Conservation (phyloP, 2,888 invertebrate species). For the Ctenicera cuprea region DNA sequence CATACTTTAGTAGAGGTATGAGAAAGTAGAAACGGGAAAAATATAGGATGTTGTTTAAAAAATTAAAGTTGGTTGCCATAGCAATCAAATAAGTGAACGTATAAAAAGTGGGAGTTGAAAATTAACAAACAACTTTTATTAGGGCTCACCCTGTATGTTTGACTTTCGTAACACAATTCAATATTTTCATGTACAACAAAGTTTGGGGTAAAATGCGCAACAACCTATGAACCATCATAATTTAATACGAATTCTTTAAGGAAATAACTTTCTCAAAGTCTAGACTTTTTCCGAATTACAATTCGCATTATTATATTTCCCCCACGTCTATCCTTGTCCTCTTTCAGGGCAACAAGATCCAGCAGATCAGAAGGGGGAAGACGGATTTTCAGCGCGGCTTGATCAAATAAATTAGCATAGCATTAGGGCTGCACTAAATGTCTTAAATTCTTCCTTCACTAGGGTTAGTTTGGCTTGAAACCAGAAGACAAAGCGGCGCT, state of each 20-base stretch:
- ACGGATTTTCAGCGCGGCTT: slow-evolving; percentile 15
- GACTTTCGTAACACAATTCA: neutral
- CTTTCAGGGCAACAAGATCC: neutral
- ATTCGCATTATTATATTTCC: slow-evolving; percentile 15
- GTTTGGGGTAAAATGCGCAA: neutral
- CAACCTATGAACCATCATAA: slow-evolving; percentile 18
- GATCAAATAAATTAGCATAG: slow-evolving; percentile 38
- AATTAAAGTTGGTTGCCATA: too few relatives aligned
- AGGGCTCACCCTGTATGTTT: too few relatives aligned
- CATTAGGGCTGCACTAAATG: slow-evolving; percentile 14
- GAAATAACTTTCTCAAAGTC: slow-evolving; percentile 29
- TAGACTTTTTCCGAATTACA: slow-evolving; percentile 10
- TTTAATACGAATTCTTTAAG: slow-evolving; percentile 16
- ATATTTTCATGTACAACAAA: neutral
- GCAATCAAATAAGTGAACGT: too few relatives aligned
- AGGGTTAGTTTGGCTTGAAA: slow-evolving; percentile 57
- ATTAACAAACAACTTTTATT: too few relatives aligned
- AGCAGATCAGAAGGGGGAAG: slow-evolving; percentile 12
- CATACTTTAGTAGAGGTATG: too few relatives aligned
- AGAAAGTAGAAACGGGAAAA: too few relatives aligned
- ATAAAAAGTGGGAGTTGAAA: too few relatives aligned
- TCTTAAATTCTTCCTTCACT: slow-evolving; percentile 34
- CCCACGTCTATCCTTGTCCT: slow-evolving; percentile 11
- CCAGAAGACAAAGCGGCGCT: slow-evolving; percentile 61
- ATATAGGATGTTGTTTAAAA: too few relatives aligned